Conservation (phyloP, 2,113 vertebrate genomes). For the Prochilodus magdalenae region DNA sequence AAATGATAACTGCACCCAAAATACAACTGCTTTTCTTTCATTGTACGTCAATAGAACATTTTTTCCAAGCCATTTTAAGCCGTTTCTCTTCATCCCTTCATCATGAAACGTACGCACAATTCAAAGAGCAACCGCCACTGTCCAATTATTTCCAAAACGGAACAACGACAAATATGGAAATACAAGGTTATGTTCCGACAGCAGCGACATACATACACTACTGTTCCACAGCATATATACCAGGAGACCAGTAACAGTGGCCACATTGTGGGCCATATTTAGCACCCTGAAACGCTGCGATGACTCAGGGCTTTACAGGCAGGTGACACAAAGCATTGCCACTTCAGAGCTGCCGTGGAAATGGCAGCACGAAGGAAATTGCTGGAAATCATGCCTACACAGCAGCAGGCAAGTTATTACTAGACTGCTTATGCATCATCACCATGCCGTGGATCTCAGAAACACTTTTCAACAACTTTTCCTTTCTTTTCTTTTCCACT, state of each 20-base stretch:
- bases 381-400: neutral
- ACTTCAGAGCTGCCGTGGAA: neutral
- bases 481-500: neutral
- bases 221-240: no score
- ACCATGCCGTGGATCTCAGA: neutral
- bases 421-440: neutral
- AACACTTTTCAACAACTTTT: neutral
- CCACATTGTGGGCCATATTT: neutral
- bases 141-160: no score
- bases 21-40: no score
- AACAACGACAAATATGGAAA: no score
- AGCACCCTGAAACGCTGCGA: neutral
- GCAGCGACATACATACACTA: no score
- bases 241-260: neutral
- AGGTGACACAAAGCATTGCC: neutral
- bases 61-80: no score
- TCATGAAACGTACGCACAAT: no score
- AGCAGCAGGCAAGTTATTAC: neutral
- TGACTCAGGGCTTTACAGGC: slow-evolving; percentile 17
- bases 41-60: no score
- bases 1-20: no score
- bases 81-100: no score
- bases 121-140: no score
- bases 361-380: neutral
- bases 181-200: no score